Conservation (phyloP, 2,797 vertebrate species). For the Nannoperca australis region DNA sequence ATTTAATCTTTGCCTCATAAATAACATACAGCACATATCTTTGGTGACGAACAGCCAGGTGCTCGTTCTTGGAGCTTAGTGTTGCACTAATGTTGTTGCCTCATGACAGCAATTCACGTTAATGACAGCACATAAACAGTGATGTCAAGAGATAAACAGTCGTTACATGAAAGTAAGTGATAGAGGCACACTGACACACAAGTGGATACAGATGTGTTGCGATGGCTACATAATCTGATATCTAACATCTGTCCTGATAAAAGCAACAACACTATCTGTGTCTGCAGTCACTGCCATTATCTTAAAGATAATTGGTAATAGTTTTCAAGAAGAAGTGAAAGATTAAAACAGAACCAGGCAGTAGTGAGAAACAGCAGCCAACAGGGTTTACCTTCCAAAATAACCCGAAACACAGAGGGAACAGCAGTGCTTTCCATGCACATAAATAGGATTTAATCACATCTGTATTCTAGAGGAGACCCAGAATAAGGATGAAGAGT, state of each 20-base stretch:
- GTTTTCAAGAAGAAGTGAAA: slow-evolving; percentile 5
- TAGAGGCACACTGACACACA: neutral
- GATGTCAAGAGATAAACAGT: slow-evolving; percentile 51
- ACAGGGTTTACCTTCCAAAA: slow-evolving; percentile 4
- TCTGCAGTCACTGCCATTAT: neutral
- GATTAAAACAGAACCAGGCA: slow-evolving; percentile 15
- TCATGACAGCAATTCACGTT: slow-evolving; percentile 51
- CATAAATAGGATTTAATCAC: slow-evolving; percentile 23
- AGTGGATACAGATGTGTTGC: slow-evolving; percentile 37
- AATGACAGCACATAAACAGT: slow-evolving; percentile 58
- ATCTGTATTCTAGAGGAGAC: slow-evolving; percentile 24
- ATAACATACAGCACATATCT: slow-evolving; percentile 27
- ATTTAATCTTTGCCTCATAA: slow-evolving; percentile 44
- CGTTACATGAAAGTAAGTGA: slow-evolving; percentile 39
- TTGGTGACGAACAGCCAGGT: slow-evolving; percentile 10
- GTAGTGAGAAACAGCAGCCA: neutral
- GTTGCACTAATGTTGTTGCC: slow-evolving; percentile 23
- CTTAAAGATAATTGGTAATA: slow-evolving; percentile 1
- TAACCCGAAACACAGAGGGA: neutral
- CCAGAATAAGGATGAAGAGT: slow-evolving; percentile 4
- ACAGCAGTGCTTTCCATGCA: slow-evolving; percentile 5
- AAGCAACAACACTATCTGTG: neutral
- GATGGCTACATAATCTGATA: slow-evolving; percentile 32
- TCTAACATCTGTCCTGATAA: slow-evolving; percentile 20
- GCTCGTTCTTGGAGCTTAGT: slow-evolving; percentile 44